A percentile compares a stretch with the other conserved stretches of the same genome.
phyloP scores from a whole-genome alignment of 2,888 invertebrate genomes.

The Masnerella sp. region DNA sequence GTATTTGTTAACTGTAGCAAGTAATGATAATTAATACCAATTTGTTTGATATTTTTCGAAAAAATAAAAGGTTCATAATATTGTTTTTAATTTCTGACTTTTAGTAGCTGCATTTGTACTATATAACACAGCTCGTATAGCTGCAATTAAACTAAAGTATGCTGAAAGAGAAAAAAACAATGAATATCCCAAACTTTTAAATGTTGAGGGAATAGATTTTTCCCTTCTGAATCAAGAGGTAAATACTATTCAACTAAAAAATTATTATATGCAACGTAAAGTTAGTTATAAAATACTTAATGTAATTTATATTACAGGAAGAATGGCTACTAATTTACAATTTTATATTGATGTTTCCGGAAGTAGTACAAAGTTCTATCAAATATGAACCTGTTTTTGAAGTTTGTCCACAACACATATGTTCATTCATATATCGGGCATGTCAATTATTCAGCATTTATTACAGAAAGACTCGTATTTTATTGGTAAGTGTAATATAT shows the following conservation, averaged over 20 bases:
- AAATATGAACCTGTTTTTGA: slow-evolving; percentile 78
- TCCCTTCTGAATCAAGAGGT: slow-evolving; percentile 83
- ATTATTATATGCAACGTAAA: slow-evolving; percentile 11
- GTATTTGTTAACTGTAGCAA: slow-evolving; percentile 60
- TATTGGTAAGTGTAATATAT: slow-evolving; percentile 80
- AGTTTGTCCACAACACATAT: slow-evolving; percentile 82
- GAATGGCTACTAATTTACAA: slow-evolving; percentile 87
- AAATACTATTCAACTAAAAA: too few relatives aligned
- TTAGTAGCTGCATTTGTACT: slow-evolving; percentile 86
- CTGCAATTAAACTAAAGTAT: slow-evolving; percentile 83
- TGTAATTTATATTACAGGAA: slow-evolving; percentile 79
- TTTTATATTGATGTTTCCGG: slow-evolving; percentile 83
- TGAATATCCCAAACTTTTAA: slow-evolving; percentile 81
- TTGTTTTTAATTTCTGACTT: too few relatives aligned
- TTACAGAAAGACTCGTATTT: slow-evolving; percentile 84
- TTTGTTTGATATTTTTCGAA: background rate
- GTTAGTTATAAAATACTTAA: slow-evolving; percentile 67
- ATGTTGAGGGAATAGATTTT: slow-evolving; percentile 81
- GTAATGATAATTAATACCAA: slow-evolving; percentile 4
- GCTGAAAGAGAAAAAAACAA: slow-evolving; percentile 79
- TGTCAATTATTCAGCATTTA: slow-evolving; percentile 85
- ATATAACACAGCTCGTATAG: slow-evolving; percentile 87
- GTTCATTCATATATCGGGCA: slow-evolving; percentile 82
- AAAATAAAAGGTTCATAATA: too few relatives aligned
- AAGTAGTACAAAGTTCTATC: slow-evolving; percentile 80